Evolutionary conservation across 2,797 vertebrate species (phyloP).

Genomic region (Spondyliosoma cantharus): DNA sequence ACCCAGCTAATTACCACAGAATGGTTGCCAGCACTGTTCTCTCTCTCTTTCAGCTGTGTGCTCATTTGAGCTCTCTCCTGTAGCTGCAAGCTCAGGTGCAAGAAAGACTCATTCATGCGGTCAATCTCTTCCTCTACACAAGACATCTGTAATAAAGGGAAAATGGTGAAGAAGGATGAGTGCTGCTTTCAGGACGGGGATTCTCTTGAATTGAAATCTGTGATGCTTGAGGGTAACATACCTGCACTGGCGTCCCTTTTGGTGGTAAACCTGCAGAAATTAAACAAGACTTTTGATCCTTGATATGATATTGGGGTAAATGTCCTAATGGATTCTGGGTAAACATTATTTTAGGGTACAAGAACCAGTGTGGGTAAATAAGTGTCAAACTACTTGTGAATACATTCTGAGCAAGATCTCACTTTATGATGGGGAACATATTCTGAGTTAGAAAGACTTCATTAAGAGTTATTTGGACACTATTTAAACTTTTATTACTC

Average conservation of each 20-base stretch:
- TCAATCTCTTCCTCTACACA: conserved; percentile 85
- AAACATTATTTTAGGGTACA: too few species aligned
- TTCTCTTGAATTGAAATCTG: background rate
- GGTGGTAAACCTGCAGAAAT: conserved; percentile 59
- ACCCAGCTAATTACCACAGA: conserved; percentile 71
- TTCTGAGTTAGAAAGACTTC: too few species aligned
- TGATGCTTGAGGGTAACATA: conserved; percentile 24
- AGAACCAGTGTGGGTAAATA: too few species aligned
- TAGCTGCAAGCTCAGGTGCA: conserved; percentile 82
- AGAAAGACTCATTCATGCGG: conserved; percentile 85
- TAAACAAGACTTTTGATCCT: conserved; percentile 18
- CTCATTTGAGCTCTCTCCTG: conserved; percentile 72
- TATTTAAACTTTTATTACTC: too few species aligned
- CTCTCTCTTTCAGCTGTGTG: conserved; percentile 41
- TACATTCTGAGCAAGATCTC: too few species aligned
- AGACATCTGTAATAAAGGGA: conserved; percentile 64
- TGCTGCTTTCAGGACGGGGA: background rate
- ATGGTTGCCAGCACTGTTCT: conserved; percentile 36
- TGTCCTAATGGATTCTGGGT: too few species aligned
- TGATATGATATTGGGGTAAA: background rate
- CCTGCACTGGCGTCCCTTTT: conserved; percentile 74
- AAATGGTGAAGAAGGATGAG: background rate
- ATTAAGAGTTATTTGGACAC: too few species aligned
- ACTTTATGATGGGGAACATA: too few species aligned
- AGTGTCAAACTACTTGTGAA: too few species aligned